Base-by-base conservation (phyloP, 2,113 vertebrate genomes). In the Erinaceus europaeus region DNA sequence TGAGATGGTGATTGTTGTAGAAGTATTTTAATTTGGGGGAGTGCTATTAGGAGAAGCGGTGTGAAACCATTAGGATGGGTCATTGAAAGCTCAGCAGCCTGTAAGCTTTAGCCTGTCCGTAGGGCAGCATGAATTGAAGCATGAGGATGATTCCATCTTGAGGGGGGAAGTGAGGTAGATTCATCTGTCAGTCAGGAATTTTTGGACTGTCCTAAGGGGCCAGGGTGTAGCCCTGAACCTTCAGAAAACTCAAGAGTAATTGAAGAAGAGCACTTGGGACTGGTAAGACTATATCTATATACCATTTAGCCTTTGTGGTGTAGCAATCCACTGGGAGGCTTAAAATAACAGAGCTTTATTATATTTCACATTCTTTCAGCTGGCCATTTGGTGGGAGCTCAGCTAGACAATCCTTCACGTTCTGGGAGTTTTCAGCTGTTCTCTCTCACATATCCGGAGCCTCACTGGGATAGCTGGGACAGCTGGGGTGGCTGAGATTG, bases 11-110 rank as follows among this genome's bases (percentile, higher is more conserved):
- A 25, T 65, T n/a, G 21, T 38, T 67, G 34, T 79, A 13, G 21
- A 48, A 59, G 42, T 36, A 34, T 8, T 74, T 76, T 53, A 7
- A n/a, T 62, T 36, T 29, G 9, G 5, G 38, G 17, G 32, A 29
- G 1, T 34, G 3, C 25, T 13, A 15, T 32, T 5, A 34, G 36
- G 21, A 68, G 42, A 65, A 21, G 2, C n/a, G 11, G 46, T 25
- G 14, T 7, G 5, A 57, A 5, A 6, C 7, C 42, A 42, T 2
- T 5, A 50, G 4, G 32, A 5, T 4, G n/a, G 32, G 5, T 9
- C 36, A 36, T 9, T 15, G 9, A n/a, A 18, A 13, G 21, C 29
- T 73, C 76, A 42, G 20, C 25, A 9, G 59, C 14, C 85, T 69
- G 59, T 20, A 3, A 11, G 8, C 38, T 46, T 72, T 48, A 15